These are phyloP conservation scores for Thunnus albacares DNA, from an alignment of 2,797 vertebrate genomes.

Conservation along the genomic window DNA sequence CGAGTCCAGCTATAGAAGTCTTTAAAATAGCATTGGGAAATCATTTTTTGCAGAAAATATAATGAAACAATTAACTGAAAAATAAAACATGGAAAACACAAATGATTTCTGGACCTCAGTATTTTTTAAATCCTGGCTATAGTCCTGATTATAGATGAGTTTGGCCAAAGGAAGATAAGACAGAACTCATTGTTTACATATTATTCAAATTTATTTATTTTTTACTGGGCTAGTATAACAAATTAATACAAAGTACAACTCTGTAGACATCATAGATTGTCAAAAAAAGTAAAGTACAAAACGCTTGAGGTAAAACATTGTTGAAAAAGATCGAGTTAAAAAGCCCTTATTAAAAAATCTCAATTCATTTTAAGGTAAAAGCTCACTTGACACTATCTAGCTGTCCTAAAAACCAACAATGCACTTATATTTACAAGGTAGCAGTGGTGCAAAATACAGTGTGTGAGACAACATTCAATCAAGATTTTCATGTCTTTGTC, in stretches of 20 bases:
- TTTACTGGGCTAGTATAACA: conserved; percentile 84
- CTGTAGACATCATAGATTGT: conserved; percentile 83
- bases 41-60: neutral
- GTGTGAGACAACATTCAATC: conserved; percentile 83
- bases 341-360: conserved; percentile 84
- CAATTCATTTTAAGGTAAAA: conserved; percentile 73
- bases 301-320: conserved; percentile 83
- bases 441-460: conserved; percentile 84
- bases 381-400: conserved; percentile 78
- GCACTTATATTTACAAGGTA: conserved; percentile 81
- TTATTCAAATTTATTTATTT: conserved; percentile 74
- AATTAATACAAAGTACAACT: conserved; percentile 86
- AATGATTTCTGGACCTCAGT: neutral
- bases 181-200: conserved; percentile 50
- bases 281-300: conserved; percentile 86
- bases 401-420: conserved; percentile 73
- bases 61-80: neutral
- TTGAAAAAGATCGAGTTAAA: conserved; percentile 82
- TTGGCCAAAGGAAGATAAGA: conserved; percentile 3
- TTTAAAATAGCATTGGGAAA: neutral
- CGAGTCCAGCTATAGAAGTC: neutral
- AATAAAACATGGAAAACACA: neutral
- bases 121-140: conserved; percentile 1
- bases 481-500: conserved; percentile 77
- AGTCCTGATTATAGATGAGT: neutral